Conservation (phyloP, 2,797 vertebrate genomes). For the Gallinago nigripennis region DNA sequence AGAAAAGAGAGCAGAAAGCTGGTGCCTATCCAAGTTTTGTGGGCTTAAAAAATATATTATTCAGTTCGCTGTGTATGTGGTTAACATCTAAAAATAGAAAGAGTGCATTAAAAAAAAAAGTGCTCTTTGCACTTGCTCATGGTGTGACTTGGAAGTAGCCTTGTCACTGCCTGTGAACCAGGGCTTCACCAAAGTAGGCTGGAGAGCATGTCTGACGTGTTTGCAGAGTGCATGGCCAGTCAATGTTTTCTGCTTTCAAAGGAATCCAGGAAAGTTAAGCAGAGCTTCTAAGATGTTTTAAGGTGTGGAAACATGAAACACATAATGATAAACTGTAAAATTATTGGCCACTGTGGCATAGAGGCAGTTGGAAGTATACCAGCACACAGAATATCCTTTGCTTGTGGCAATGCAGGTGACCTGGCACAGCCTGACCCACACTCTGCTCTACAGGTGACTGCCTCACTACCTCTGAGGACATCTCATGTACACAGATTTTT, state of each 20-base stretch:
- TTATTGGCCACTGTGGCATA: not conserved
- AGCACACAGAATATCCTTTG: not conserved
- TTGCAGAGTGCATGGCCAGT: not conserved
- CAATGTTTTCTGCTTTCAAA: not conserved
- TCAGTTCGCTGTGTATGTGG: not conserved
- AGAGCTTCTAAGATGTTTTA: not conserved
- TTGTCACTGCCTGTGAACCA: not conserved
- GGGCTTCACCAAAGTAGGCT: not conserved
- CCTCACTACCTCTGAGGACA: not conserved
- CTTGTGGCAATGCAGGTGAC: not conserved
- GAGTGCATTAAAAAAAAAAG: not conserved
- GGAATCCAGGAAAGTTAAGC: not conserved
- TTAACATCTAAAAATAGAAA: not conserved
- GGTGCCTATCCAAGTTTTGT: constrained; percentile 8
- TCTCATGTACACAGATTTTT: not conserved
- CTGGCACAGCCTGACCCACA: not conserved
- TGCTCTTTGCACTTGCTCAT: not conserved
- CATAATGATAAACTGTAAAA: not conserved
- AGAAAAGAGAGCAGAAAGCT: not conserved
- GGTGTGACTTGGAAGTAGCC: not conserved
- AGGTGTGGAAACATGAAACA: not conserved
- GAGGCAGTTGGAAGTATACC: not conserved
- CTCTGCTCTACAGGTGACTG: not conserved
- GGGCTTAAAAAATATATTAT: constrained; percentile 29
- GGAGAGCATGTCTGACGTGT: not conserved